These are phyloP conservation scores for Muscicapa adusta DNA, from an alignment of 2,113 vertebrate species.

Conservation along the genomic window DNA sequence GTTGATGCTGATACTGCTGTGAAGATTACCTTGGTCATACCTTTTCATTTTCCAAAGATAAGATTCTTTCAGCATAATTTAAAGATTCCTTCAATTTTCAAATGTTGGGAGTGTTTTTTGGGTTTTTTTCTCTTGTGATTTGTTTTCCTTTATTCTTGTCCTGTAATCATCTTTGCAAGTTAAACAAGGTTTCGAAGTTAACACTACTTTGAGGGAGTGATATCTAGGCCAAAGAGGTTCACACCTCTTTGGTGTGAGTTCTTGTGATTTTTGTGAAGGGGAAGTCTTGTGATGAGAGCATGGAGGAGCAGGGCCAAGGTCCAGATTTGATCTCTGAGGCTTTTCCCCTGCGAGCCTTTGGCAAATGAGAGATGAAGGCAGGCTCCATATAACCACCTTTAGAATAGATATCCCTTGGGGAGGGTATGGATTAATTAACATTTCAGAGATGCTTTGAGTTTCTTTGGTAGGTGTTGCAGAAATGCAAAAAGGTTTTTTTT, in stretches of 20 bases:
- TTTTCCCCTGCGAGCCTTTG: neutral
- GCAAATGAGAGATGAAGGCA: neutral
- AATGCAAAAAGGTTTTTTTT: neutral
- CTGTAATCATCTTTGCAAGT: neutral
- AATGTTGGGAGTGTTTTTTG: neutral
- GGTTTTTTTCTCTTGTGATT: neutral
- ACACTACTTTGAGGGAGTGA: conserved; percentile 3
- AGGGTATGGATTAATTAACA: conserved; percentile 49
- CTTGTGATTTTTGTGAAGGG: conserved; percentile 22
- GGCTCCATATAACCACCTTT: conserved; percentile 20
- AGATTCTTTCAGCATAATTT: neutral
- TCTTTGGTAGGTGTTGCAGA: conserved; percentile 33
- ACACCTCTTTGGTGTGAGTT: conserved; percentile 14
- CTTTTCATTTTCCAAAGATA: neutral
- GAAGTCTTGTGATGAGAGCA: neutral
- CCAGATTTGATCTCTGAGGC: neutral
- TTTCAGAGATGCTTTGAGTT: conserved; percentile 22
- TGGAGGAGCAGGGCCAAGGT: neutral
- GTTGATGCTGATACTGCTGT: neutral
- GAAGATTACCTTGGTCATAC: neutral
- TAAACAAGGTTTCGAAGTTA: conserved; percentile 42
- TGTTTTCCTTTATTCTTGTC: conserved; percentile 16
- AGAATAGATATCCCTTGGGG: conserved; percentile 14
- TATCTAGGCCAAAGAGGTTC: conserved; percentile 48
- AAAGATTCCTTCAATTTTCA: neutral